phyloP scores from a whole-genome alignment of 2,113 vertebrate genomes.

The Rhombomys opimus region DNA sequence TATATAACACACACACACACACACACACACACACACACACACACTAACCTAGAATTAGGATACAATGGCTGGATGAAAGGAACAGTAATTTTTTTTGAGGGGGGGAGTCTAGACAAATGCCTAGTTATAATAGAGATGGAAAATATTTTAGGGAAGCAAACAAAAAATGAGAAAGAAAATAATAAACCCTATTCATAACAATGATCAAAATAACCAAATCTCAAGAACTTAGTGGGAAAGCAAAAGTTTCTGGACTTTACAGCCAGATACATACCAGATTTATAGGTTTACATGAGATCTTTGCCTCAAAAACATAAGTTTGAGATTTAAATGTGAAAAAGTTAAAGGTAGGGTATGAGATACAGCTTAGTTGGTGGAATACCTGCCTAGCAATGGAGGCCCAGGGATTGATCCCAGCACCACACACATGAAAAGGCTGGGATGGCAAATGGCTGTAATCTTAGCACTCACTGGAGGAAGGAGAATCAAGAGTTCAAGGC shows the following conservation, averaged over 20 bases:
- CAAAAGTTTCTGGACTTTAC: no score
- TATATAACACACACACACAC: not conserved
- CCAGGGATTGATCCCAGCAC: not conserved
- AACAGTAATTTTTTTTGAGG: not conserved
- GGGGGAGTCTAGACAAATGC: not conserved
- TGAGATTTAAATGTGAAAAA: not conserved
- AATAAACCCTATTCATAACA: not conserved
- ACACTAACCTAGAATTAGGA: not conserved
- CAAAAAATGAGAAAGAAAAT: not conserved
- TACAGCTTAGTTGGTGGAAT: not conserved
- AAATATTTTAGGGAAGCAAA: not conserved
- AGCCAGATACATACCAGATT: not conserved
- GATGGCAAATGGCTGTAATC: not conserved
- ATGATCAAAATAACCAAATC: not conserved
- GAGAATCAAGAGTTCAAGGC: not conserved
- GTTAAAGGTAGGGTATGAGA: not conserved
- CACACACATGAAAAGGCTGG: no score
- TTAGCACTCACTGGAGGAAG: not conserved
- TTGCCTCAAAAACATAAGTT: not conserved
- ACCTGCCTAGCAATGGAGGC: not conserved
- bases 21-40: not conserved
- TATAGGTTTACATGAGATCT: not conserved
- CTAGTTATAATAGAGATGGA: slow-evolving; percentile 13
- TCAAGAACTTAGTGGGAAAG: not conserved
- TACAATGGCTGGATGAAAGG: not conserved